These are phyloP conservation scores for Pseudonaja textilis DNA, from an alignment of 2,113 vertebrate genomes.

Conservation along the genomic window DNA sequence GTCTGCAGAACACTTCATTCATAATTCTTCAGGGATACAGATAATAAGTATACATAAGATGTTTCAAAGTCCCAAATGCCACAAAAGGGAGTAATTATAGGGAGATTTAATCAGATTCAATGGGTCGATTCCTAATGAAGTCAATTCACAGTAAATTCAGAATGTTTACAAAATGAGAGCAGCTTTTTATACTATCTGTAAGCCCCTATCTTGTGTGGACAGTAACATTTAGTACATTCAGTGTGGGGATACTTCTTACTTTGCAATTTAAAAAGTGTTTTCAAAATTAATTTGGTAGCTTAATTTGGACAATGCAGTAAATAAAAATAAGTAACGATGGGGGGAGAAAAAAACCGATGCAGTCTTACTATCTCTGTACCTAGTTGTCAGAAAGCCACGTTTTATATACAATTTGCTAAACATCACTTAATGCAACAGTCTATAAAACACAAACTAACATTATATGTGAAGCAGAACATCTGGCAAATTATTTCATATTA, in stretches of 20 bases:
- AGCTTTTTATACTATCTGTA: neutral
- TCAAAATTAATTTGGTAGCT: neutral
- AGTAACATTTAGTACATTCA: neutral
- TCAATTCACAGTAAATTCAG: neutral
- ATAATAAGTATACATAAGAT: constrained; percentile 22
- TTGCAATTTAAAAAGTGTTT: neutral
- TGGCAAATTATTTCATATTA: constrained; percentile 33
- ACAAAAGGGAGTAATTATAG: neutral
- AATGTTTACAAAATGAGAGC: neutral
- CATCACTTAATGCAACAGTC: constrained; percentile 39
- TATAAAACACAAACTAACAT: constrained; percentile 38
- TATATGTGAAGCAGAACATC: constrained; percentile 35
- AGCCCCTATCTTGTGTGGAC: neutral
- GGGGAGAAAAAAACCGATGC: neutral
- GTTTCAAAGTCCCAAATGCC: constrained; percentile 16
- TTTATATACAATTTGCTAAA: constrained; percentile 5
- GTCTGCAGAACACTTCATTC: constrained; percentile 38
- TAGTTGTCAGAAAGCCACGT: constrained; percentile 21
- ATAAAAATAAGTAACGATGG: neutral
- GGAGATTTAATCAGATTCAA: neutral
- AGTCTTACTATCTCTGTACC: neutral
- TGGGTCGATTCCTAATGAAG: neutral
- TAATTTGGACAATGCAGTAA: neutral
- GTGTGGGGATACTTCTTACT: neutral
- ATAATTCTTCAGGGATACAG: constrained; percentile 40